A percentile compares a stretch with the other conserved stretches of the same genome.
Evolutionary conservation across 2,113 vertebrate genomes (phyloP).

Genomic region (Psilopsiagon aymara): DNA sequence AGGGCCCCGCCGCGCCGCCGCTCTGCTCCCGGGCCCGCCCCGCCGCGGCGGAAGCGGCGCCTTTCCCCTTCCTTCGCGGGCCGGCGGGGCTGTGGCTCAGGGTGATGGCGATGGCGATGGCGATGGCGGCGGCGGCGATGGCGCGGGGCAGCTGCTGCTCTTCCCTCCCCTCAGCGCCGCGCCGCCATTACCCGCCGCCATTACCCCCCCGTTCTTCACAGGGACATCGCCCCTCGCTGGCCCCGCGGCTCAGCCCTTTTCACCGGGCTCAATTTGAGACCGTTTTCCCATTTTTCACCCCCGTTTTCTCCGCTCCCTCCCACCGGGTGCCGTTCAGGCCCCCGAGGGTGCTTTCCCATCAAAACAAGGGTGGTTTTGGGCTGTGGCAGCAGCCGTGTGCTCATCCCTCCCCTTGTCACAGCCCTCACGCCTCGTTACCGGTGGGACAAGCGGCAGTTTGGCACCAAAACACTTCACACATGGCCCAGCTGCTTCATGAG

Average conservation of each 20-base stretch:
- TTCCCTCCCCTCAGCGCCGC: neutral
- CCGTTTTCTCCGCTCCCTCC: rapidly evolving
- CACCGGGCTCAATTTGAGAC: neutral
- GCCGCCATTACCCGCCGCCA: constrained; percentile 9
- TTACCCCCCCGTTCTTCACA: neutral
- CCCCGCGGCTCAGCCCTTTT: neutral
- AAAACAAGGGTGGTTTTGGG: neutral
- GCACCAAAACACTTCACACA: neutral
- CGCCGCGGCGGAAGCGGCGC: neutral
- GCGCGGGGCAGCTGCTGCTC: neutral
- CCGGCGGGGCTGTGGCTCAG: neutral
- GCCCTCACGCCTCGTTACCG: rapidly evolving
- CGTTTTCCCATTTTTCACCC: rapidly evolving
- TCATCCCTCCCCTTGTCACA: neutral
- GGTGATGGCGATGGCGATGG: neutral
- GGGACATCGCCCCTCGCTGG: rapidly evolving
- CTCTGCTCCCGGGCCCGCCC: neutral
- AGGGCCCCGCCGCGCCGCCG: neutral
- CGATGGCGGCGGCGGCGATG: too few species aligned
- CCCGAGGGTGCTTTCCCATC: rapidly evolving
- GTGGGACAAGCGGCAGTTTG: neutral
- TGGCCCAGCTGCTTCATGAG: neutral
- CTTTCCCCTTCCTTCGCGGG: neutral
- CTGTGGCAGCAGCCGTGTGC: rapidly evolving
- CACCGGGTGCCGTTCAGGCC: rapidly evolving